Evolutionary conservation across 2,797 vertebrate genomes (phyloP), one percentile per base, ranked within the genome.

Genomic region (Microcaecilia unicolor): DNA sequence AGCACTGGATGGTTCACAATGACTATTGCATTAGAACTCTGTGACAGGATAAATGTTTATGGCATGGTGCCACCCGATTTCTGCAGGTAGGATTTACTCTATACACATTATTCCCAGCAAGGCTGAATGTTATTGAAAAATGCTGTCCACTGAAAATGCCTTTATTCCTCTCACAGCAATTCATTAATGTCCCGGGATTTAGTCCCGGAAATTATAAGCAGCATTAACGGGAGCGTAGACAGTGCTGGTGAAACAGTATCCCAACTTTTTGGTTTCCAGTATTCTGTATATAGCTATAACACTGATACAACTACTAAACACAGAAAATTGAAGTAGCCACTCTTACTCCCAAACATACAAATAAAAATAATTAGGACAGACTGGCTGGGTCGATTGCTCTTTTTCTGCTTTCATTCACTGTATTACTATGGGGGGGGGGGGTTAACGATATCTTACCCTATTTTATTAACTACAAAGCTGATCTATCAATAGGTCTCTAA

Each of bases 1-100:
- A 98, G 95, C 70, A 98, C 95, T 1, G 95, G 95, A 70, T 98
- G 95, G 95, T 98, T 98, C 84, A 98, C 95, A 4, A 97, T 98
- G 93, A 92, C 89, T 15, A 98, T 98, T 18, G 93, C 93, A 2
- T 76, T 98, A 70, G 93, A 98, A 76, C 87, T 98, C 48, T 98
- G 95, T 10, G 92, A 96, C 74, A 83, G 85, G 64, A 93, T 98
- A 77, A 76, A 94, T 18, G 91, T 98, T 39, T 98, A 92, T 19
- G 95, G 95, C 65, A 98, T 98, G 95, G 95, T 98, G 38, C 87
- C 95, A 50, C 94, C 95, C 2, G 92, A 97, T 78, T 97, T 92
- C 88, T 98, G 95, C 91, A 95, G 91, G 95, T 97, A 85, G 80
- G 81, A 58, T 37, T 62, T 48, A 20, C 35, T 53, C 51, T 56